Conservation (phyloP, 92 coral and sea anemone genomes). For the Siderastrea radians region DNA sequence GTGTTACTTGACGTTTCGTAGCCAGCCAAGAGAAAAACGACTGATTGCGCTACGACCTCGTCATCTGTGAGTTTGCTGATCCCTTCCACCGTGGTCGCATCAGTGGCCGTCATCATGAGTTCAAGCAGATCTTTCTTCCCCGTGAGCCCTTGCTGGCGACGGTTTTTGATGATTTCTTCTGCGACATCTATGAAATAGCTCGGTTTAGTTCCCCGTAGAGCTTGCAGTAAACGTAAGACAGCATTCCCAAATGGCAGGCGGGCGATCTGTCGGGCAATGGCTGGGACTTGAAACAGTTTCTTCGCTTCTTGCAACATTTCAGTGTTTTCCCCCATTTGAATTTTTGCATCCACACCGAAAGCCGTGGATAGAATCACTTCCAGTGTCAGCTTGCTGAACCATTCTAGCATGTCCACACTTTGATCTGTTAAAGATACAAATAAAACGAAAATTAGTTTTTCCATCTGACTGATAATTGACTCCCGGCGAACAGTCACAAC, state of each 20-base stretch:
- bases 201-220: background rate
- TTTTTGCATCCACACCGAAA: conserved; percentile 67
- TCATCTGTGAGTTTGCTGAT: conserved; percentile 53
- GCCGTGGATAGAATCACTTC: conserved; percentile 75
- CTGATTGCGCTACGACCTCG: conserved; percentile 57
- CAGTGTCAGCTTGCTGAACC: conserved; percentile 70
- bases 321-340: conserved; percentile 54
- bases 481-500: no score
- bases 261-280: conserved; percentile 14
- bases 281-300: conserved; percentile 26
- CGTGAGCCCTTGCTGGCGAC: conserved; percentile 47
- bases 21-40: conserved; percentile 63
- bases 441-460: background rate
- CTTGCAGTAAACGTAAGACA: background rate
- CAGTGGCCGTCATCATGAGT: conserved; percentile 73
- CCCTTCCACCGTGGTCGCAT: conserved; percentile 63
- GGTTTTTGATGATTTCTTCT: conserved; percentile 48
- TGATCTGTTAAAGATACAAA: conserved; percentile 35
- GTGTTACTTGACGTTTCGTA: conserved; percentile 67
- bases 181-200: conserved; percentile 28
- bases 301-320: conserved; percentile 42
- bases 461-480: background rate
- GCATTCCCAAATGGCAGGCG: conserved; percentile 48
- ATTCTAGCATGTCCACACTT: conserved; percentile 72
- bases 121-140: conserved; percentile 71